Evolutionary conservation across 1,140 invertebrate species (phyloP), one percentile per base, ranked within the genome.

Genomic region (Drosophila novamexicana): DNA sequence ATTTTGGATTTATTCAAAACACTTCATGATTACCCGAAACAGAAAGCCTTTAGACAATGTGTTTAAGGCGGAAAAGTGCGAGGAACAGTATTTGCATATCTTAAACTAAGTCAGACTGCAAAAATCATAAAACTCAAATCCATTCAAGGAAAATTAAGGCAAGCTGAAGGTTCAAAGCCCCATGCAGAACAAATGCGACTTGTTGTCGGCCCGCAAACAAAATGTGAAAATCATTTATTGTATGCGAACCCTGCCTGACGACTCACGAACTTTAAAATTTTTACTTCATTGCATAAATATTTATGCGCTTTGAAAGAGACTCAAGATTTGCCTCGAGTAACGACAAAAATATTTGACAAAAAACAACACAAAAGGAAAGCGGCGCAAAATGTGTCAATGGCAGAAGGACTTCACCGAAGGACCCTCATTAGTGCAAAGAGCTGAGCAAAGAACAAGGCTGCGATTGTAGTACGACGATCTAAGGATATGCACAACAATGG

Each of bases 251-350:
- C 52, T 39, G 39, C 47, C 39, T 34, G 29, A 29, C 10, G 18
- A n/a, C 7, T n/a, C 32, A 7, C 16, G 39, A 37, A 53, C 65
- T 79, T 79, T 62, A 22, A 54, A 71, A 65, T 79, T 83, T 89
- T 89, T 89, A 79, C 58, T 80, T 89, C 84, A 89, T 79, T 86
- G 84, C 84, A 77, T 86, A 86, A 86, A 86, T 86, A 86, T 86
- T 86, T 86, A 77, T 83, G 84, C 84, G 84, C 79, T 71, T 86
- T 88, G 66, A 63, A 62, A 79, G 79, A 69, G 71, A 79, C 75
- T 85, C 79, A 56, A 73, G 37, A 73, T 70, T 76, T 81, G 79
- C 58, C 65, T 68, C 29, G 64, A 68, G 54, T 64, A 61, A 37
- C 65, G 50, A 58, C 39, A 70, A 85, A 86, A 85, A 86, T 86